phyloP scores from a whole-genome alignment of 1,140 invertebrate species.

The Galendromus occidentalis region DNA sequence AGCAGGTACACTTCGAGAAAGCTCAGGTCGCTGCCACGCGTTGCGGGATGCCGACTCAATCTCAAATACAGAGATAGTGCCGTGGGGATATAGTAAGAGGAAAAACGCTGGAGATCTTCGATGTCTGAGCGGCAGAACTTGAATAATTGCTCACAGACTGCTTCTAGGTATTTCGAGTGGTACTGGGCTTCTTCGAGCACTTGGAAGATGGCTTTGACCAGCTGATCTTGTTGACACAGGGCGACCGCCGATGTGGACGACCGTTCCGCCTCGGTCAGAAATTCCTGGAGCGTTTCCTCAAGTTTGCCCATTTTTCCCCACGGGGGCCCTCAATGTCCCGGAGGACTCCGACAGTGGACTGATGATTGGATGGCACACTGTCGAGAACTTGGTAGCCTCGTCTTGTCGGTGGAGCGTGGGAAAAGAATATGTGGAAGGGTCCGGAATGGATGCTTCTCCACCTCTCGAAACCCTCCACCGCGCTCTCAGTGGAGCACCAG shows the following conservation, averaged over 20 bases:
- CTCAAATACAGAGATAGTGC: background rate
- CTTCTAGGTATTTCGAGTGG: background rate
- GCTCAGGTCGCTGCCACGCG: background rate
- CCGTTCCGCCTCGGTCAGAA: conserved; percentile 4
- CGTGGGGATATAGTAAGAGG: background rate
- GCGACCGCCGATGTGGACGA: background rate
- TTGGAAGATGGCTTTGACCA: background rate
- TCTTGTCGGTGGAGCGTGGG: too few relatives aligned
- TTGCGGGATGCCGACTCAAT: conserved; percentile 3
- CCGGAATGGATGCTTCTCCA: too few relatives aligned
- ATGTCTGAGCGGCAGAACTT: background rate
- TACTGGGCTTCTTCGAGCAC: background rate
- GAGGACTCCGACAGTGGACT: background rate
- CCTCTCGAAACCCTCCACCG: too few relatives aligned
- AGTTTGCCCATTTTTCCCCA: background rate
- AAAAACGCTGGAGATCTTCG: conserved; percentile 3
- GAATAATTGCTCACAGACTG: background rate
- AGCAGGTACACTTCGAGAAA: conserved; percentile 4
- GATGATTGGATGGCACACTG: too few relatives aligned
- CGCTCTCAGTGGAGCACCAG: too few relatives aligned
- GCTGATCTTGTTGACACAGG: background rate
- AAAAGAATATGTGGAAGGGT: too few relatives aligned
- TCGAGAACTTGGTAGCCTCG: too few relatives aligned
- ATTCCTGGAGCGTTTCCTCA: background rate
- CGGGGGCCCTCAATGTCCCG: background rate